Conservation (phyloP, 2,797 vertebrate genomes). For the Manis pentadactyla region DNA sequence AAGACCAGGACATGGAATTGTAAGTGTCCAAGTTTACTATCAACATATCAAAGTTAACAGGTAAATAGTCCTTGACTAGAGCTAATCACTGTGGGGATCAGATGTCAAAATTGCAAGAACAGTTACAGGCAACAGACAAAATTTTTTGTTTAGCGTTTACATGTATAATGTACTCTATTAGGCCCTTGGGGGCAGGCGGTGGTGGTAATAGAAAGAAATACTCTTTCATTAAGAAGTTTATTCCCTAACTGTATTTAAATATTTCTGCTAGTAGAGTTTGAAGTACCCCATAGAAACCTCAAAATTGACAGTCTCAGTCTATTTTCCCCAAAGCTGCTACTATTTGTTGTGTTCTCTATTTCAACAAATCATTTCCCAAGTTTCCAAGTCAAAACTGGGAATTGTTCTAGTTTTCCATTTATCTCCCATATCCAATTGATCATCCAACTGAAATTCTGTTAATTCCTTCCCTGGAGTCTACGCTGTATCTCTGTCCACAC, state of each 20-base stretch:
- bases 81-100: neutral
- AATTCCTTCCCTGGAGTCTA: neutral
- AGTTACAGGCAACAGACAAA: neutral
- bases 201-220: neutral
- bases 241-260: neutral
- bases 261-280: neutral
- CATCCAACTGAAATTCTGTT: neutral
- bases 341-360: neutral
- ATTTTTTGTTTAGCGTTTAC: neutral
- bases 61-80: neutral
- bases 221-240: neutral
- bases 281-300: neutral
- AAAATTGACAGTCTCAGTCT: neutral
- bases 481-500: neutral
- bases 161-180: neutral
- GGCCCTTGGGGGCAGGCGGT: neutral
- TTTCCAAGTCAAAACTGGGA: neutral
- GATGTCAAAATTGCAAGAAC: neutral
- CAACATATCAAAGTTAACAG: neutral
- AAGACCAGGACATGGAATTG: neutral
- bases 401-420: neutral
- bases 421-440: neutral
- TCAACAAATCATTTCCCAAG: conserved; percentile 2
- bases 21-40: neutral
- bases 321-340: neutral